Evolutionary conservation across 2,888 invertebrate species (phyloP).

Genomic region (Spatulosminthurus flaviceps): DNA sequence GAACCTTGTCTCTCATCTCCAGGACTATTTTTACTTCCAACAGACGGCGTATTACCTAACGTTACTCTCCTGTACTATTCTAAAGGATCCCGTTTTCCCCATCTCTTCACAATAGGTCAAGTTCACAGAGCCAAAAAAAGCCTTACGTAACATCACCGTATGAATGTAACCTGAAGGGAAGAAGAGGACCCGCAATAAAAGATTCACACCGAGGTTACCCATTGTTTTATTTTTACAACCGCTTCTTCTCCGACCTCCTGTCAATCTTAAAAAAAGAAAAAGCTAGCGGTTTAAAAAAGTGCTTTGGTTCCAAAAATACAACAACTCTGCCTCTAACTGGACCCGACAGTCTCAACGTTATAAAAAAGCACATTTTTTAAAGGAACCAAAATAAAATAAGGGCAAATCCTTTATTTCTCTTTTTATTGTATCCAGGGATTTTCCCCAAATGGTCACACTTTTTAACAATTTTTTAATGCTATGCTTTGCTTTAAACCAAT

Average conservation of each 20-base stretch:
- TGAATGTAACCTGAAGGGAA: background rate
- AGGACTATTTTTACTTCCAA: conserved; percentile 10
- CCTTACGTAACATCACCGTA: background rate
- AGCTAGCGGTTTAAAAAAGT: no score
- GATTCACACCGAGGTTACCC: background rate
- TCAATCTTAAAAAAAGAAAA: conserved; percentile 15
- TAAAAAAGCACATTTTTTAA: background rate
- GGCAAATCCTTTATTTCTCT: background rate
- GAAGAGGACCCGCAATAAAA: conserved; percentile 11
- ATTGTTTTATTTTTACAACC: background rate
- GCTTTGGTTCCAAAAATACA: conserved; percentile 13
- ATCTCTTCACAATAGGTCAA: conserved; percentile 39
- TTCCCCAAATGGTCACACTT: background rate
- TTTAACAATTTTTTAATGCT: background rate
- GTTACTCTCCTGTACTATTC: background rate
- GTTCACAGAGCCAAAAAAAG: conserved; percentile 29
- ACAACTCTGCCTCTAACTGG: background rate
- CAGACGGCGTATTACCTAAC: conserved; percentile 10
- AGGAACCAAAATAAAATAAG: background rate
- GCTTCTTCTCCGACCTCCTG: background rate
- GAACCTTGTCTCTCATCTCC: background rate
- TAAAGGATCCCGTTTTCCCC: conserved; percentile 1
- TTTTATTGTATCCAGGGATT: conserved; percentile 13
- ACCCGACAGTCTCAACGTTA: background rate
- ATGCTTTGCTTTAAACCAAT: no score